Conservation (phyloP, 2,113 vertebrate species). For the Syngnathus typhle region DNA sequence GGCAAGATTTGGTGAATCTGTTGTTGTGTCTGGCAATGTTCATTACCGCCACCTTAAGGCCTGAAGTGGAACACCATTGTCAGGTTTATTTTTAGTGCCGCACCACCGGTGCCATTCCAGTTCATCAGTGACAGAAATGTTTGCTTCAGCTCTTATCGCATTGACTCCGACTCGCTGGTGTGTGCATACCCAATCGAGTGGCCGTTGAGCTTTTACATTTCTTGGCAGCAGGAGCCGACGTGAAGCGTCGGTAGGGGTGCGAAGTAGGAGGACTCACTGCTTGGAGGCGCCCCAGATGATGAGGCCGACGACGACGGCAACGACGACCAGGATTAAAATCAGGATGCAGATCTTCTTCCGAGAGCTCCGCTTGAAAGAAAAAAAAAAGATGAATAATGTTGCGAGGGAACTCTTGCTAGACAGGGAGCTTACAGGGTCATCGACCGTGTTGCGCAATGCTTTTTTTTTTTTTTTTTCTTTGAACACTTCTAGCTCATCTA, state of each 20-base stretch:
- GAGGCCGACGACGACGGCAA: slow-evolving; percentile 71
- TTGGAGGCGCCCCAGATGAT: slow-evolving; percentile 66
- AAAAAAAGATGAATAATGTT: neutral
- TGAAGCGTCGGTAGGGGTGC: neutral
- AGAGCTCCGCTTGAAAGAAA: slow-evolving; percentile 75
- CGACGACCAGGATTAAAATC: slow-evolving; percentile 70
- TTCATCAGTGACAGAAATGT: neutral
- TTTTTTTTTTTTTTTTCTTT: neutral
- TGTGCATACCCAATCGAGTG: neutral
- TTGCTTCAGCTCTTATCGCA: neutral
- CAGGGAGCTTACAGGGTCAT: slow-evolving; percentile 1
- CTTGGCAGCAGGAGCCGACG: neutral
- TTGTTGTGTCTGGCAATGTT: neutral
- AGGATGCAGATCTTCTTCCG: slow-evolving; percentile 95
- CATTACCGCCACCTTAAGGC: neutral
- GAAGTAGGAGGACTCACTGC: slow-evolving; percentile 26
- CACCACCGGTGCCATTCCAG: neutral
- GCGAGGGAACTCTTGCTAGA: neutral
- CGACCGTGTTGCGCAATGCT: neutral
- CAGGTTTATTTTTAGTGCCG: neutral
- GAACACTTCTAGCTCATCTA: neutral
- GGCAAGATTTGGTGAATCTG: neutral
- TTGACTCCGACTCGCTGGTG: neutral
- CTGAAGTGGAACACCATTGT: neutral
- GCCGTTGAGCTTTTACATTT: neutral